These are phyloP conservation scores for Sternarchorhynchus goeldii DNA, from an alignment of 2,797 vertebrate species.

Conservation along the genomic window DNA sequence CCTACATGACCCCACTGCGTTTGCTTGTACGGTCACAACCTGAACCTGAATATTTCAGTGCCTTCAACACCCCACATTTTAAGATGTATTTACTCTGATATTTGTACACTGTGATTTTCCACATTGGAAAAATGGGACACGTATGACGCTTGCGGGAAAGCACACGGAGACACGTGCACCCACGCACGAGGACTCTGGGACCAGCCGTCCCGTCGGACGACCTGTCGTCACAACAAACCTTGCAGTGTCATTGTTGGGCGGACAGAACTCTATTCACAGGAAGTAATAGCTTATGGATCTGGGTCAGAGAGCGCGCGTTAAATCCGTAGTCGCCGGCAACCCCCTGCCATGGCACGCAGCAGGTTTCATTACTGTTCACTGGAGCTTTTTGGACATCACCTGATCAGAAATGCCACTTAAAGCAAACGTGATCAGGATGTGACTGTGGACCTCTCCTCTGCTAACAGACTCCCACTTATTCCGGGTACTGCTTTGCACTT, in stretches of 20 bases:
- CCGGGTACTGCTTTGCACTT: constrained; percentile 13
- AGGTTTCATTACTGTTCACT: not conserved
- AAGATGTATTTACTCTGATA: too few relatives aligned
- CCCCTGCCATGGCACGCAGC: not conserved
- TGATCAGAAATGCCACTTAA: not conserved
- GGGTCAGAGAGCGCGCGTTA: not conserved
- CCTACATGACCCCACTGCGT: too few relatives aligned
- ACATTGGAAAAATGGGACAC: too few relatives aligned
- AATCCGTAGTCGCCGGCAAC: not conserved
- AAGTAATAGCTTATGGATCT: not conserved
- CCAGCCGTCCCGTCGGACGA: not conserved
- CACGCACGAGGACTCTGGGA: too few relatives aligned
- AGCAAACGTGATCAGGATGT: not conserved
- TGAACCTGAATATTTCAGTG: too few relatives aligned
- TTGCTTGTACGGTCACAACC: too few relatives aligned
- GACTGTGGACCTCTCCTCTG: not conserved
- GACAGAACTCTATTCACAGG: not conserved
- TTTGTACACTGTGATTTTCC: too few relatives aligned
- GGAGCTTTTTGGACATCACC: not conserved
- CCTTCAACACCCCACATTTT: too few relatives aligned
- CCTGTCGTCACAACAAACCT: not conserved
- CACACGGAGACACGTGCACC: too few relatives aligned
- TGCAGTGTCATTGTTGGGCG: not conserved
- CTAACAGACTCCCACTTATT: constrained; percentile 7
- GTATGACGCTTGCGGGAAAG: too few relatives aligned